Conservation (phyloP, 2,113 vertebrate species). For the Stomatorhinus ivindoensis region DNA sequence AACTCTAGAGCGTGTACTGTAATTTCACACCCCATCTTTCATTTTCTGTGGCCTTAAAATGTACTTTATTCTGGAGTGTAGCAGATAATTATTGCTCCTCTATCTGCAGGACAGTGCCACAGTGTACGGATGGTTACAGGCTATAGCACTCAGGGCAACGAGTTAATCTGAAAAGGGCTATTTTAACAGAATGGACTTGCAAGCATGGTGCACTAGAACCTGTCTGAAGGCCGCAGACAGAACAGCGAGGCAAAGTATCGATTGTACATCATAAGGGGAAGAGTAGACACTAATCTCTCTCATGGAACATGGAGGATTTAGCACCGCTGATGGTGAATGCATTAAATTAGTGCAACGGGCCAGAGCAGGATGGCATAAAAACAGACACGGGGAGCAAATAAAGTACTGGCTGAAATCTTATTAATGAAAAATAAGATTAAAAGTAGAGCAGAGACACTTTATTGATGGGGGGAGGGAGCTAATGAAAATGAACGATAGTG, state of each 20-base stretch:
- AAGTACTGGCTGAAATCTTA: background rate
- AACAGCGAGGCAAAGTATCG: background rate
- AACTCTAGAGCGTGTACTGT: background rate
- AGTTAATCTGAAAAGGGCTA: background rate
- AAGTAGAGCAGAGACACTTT: background rate
- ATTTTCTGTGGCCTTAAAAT: background rate
- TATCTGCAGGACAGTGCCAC: background rate
- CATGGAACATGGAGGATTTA: background rate
- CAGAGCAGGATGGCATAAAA: background rate
- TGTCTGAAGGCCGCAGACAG: background rate
- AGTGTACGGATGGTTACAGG: background rate
- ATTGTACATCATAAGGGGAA: constrained; percentile 7
- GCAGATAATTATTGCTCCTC: background rate
- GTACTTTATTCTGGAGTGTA: background rate
- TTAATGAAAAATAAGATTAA: background rate
- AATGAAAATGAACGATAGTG: background rate
- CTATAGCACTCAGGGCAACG: background rate
- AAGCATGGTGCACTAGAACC: background rate
- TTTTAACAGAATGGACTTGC: background rate
- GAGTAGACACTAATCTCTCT: background rate
- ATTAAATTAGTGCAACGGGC: background rate
- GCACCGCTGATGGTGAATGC: background rate
- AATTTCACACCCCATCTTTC: background rate
- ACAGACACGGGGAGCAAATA: background rate
- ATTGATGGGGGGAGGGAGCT: background rate